Base-by-base conservation (phyloP, 1,140 invertebrate genomes). In the Steinernema feltiae region DNA sequence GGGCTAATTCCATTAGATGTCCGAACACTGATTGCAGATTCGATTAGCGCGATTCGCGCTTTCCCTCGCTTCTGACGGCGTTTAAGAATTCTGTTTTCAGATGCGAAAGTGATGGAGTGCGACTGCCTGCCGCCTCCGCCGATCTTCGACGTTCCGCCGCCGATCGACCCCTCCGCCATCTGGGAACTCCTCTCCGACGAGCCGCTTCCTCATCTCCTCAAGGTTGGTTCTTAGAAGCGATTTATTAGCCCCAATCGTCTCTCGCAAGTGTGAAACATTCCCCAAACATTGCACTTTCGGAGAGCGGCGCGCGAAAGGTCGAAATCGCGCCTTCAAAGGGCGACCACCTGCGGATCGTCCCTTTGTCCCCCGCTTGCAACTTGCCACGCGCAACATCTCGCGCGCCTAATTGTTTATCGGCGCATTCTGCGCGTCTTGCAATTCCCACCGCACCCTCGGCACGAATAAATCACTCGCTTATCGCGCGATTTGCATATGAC, bases 141-240 rank as follows among this genome's bases (percentile, higher is more conserved):
- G n/a, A n/a, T 41, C 32, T 76, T 76, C 72, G 72, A 76, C 74
- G 21, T 76, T n/a, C 74, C 74, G 3, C 73, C 74, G 29, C 74
- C 74, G 27, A 71, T 72, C 46, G 74, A 76, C 74, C 32, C 74
- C 30, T 77, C 74, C 29, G 31, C 74, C 74, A 46, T 76, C 74
- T 76, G 74, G 74, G 71, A 76, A 32, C 72, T 76, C 15, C 72
- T 76, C 30, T 32, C 27, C 30, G 74, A 76, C 46, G 70, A 76
- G 63, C 74, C 74, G 7, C 12, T 15, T 15, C 3, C 15, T 27
- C 7, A 7, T 21, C 53, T 63, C 3, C 15, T 15, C 53, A 63
- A 63, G 53, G 53, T 63, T 63, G 53, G 53, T 63, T 63, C 24
- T 63, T 63, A 63, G 35, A 7, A 7, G 7, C 35, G 18, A 41